phyloP scores from a whole-genome alignment of 2,888 invertebrate species.

The Metacarcinus magister region DNA sequence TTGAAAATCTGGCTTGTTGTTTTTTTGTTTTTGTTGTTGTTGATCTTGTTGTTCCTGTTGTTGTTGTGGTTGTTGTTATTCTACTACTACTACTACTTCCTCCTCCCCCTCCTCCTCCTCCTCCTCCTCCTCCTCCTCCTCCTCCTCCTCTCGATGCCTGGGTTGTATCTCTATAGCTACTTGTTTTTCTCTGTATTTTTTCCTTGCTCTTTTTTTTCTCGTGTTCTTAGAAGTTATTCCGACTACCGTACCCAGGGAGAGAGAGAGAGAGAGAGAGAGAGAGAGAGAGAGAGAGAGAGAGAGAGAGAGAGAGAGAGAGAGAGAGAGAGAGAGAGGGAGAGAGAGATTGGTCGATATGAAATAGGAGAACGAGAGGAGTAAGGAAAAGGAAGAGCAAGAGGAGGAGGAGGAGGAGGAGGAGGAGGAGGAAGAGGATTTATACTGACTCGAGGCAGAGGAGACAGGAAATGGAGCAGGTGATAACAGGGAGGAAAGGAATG shows the following conservation, averaged over 20 bases:
- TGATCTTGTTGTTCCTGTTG: too few species aligned
- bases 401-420: slow-evolving; percentile 7
- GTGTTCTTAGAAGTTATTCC: too few species aligned
- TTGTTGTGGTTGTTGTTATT: too few species aligned
- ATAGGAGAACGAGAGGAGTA: neutral
- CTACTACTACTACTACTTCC: too few species aligned
- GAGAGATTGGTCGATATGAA: neutral
- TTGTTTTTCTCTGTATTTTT: too few species aligned
- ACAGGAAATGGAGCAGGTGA: slow-evolving; percentile 9
- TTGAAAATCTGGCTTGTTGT: too few species aligned
- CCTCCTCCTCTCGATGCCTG: too few species aligned
- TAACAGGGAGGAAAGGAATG: neutral
- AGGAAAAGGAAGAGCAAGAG: neutral
- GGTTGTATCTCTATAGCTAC: too few species aligned
- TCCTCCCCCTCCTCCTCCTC: too few species aligned
- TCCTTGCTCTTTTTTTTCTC: too few species aligned
- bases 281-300: slow-evolving; percentile 26
- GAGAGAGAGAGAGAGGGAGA: neutral
- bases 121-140: too few species aligned
- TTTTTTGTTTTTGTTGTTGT: too few species aligned
- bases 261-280: slow-evolving; percentile 26
- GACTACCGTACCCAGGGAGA: neutral
- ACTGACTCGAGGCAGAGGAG: neutral
- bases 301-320: neutral
- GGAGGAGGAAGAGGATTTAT: neutral